phyloP scores from a whole-genome alignment of 2,888 invertebrate genomes.

The Amiota minor region DNA sequence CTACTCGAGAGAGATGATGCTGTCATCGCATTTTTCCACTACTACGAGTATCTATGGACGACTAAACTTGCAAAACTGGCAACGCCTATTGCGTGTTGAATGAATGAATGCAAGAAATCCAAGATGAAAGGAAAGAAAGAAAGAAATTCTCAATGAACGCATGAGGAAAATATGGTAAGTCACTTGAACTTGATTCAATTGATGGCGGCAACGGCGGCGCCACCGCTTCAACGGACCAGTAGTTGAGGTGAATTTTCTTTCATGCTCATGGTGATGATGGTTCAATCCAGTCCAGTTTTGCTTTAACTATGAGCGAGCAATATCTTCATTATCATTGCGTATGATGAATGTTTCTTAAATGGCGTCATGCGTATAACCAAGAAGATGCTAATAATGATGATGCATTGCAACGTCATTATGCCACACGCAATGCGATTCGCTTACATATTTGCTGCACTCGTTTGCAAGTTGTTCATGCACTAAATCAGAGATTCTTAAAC shows the following conservation, averaged over 20 bases:
- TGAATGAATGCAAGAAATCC: slow-evolving; percentile 13
- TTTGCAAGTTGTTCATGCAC: not conserved
- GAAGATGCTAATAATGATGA: not conserved
- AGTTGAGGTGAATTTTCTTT: no score
- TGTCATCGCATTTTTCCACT: slow-evolving; percentile 48
- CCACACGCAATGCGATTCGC: not conserved
- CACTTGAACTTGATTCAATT: not conserved
- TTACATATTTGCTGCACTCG: no score
- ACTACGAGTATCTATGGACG: not conserved
- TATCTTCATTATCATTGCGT: not conserved
- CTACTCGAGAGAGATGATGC: slow-evolving; percentile 53
- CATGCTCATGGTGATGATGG: no score
- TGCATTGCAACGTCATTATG: not conserved
- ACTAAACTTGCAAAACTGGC: slow-evolving; percentile 28
- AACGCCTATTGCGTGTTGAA: slow-evolving; percentile 63
- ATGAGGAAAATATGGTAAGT: not conserved
- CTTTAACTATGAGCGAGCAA: no score
- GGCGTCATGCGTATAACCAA: not conserved
- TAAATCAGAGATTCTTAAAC: not conserved
- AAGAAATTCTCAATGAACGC: no score
- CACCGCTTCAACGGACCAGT: no score
- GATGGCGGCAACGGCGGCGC: not conserved
- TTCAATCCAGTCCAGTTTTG: no score
- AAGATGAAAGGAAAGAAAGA: not conserved
- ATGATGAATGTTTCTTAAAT: slow-evolving; percentile 16